Percentiles rank a stretch among this genome's conserved stretches.
Evolutionary conservation across 2,113 vertebrate genomes (phyloP).

Genomic region (Aptenodytes forsteri): DNA sequence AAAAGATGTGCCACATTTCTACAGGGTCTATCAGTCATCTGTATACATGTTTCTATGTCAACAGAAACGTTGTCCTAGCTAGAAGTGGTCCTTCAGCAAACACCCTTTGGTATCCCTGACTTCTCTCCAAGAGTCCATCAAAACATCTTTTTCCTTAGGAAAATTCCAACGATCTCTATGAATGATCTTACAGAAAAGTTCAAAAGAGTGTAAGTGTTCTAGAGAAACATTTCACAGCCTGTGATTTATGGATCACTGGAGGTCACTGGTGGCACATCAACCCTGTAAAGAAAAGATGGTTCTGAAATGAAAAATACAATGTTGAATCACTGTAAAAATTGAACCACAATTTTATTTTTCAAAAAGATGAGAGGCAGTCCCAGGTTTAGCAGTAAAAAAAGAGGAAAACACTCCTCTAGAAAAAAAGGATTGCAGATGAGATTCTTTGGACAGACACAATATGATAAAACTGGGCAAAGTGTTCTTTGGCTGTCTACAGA

Average conservation of each 20-base stretch:
- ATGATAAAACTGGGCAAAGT: not conserved
- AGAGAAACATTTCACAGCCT: not conserved
- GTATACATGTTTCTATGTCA: not conserved
- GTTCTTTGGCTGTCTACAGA: not conserved
- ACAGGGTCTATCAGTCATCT: not conserved
- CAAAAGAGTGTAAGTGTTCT: not conserved
- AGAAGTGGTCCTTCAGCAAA: not conserved
- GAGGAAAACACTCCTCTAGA: not conserved
- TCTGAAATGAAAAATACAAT: not conserved
- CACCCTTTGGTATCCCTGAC: not conserved
- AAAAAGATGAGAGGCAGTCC: not conserved
- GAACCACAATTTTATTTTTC: not conserved
- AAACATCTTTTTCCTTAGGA: not conserved
- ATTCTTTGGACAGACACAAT: not conserved
- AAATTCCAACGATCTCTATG: not conserved
- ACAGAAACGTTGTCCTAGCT: not conserved
- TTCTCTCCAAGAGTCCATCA: not conserved
- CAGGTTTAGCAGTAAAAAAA: not conserved
- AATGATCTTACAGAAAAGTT: not conserved
- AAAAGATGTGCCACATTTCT: not conserved
- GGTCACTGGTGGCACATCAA: not conserved
- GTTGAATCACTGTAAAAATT: not conserved
- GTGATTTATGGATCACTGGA: not conserved
- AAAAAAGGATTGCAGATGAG: not conserved
- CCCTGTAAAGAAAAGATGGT: not conserved